phyloP scores from a whole-genome alignment of 1,140 invertebrate species.

The Macrotrachela quadricornifera region DNA sequence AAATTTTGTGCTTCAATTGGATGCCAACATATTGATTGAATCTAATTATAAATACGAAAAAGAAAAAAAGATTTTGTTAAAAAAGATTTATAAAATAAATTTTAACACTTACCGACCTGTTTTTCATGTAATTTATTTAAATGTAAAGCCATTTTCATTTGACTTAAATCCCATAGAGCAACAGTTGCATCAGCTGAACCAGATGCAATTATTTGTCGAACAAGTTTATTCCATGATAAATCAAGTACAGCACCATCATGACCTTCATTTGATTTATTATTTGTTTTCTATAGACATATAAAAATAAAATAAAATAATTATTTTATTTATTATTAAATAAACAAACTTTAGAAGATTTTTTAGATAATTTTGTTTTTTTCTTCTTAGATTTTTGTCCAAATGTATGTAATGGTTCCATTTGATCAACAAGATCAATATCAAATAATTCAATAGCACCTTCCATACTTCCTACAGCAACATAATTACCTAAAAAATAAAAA shows the following conservation, averaged over 20 bases:
- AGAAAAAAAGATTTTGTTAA: no score
- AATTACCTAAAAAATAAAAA: background rate
- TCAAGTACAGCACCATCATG: slow-evolving; percentile 1
- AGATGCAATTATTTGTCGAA: slow-evolving; percentile 3
- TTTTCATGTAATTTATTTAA: slow-evolving; percentile 1
- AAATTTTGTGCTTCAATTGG: slow-evolving; percentile 1
- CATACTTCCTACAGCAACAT: slow-evolving; percentile 5
- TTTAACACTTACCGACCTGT: background rate
- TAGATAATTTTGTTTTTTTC: background rate
- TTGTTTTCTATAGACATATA: background rate
- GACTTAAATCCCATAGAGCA: slow-evolving; percentile 2
- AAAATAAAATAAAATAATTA: no score
- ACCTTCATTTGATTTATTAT: background rate
- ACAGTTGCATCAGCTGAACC: slow-evolving; percentile 2
- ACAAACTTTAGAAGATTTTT: no score
- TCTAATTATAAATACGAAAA: no score
- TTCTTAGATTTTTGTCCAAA: slow-evolving; percentile 5
- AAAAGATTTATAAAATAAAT: no score
- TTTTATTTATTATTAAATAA: no score
- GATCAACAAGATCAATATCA: slow-evolving; percentile 6
- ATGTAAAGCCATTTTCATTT: slow-evolving; percentile 3
- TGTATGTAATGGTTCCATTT: background rate
- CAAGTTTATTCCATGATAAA: background rate
- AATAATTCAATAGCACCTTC: slow-evolving; percentile 4
- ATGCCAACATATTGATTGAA: background rate